Percentiles rank a stretch among this genome's conserved stretches.
These are phyloP conservation scores for Neosalanx taihuensis DNA, from an alignment of 2,797 vertebrate genomes.

Conservation along the genomic window DNA sequence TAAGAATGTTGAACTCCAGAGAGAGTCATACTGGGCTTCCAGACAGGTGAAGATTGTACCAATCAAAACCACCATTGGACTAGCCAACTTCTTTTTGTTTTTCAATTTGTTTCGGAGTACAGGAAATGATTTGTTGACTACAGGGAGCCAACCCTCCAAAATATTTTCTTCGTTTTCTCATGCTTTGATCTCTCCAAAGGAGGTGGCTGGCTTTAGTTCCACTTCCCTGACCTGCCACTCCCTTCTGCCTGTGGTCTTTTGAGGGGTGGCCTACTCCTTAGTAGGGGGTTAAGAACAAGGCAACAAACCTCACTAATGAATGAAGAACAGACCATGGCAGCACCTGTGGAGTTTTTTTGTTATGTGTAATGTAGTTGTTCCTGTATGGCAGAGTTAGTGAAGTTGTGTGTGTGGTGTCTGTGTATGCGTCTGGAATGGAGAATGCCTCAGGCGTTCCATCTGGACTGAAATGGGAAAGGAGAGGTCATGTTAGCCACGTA, in stretches of 20 bases:
- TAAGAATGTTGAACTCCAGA: not conserved
- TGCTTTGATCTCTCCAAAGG: conserved; percentile 15
- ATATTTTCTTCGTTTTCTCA: not conserved
- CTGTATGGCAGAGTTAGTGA: no score
- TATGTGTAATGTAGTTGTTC: no score
- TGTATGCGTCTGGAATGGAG: no score
- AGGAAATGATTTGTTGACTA: not conserved
- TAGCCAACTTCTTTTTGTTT: not conserved
- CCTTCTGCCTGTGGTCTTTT: not conserved
- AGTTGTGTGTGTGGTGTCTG: no score
- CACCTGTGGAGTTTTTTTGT: not conserved
- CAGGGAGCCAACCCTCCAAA: not conserved
- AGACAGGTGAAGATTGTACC: not conserved
- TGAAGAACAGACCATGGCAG: not conserved
- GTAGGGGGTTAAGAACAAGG: not conserved
- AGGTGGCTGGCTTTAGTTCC: conserved; percentile 22
- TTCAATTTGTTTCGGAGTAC: not conserved
- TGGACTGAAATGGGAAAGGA: no score
- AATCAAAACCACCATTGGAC: not conserved
- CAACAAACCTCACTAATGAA: conserved; percentile 3
- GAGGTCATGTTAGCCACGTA: no score
- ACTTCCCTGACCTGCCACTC: conserved; percentile 26
- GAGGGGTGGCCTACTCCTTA: not conserved
- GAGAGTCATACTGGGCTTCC: no score
- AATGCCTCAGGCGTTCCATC: no score